phyloP scores from a whole-genome alignment of 2,888 invertebrate genomes.

The Drosophila eohydei region DNA sequence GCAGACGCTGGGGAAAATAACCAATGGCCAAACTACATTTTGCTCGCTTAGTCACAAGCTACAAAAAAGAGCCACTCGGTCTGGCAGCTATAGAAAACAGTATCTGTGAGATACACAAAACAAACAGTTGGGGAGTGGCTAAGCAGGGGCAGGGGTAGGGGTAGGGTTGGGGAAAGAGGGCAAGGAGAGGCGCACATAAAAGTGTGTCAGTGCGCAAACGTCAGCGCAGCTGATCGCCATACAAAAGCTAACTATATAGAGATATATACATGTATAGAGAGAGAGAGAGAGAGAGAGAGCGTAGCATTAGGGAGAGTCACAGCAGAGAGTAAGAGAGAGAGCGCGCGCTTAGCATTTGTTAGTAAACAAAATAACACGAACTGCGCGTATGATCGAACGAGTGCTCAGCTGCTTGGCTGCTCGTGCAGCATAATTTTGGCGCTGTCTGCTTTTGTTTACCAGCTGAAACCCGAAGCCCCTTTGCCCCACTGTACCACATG shows the following conservation, averaged over 20 bases:
- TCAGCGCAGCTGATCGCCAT: slow-evolving; percentile 75
- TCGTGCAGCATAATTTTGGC: slow-evolving; percentile 69
- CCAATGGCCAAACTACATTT: slow-evolving; percentile 45
- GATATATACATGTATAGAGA: neutral
- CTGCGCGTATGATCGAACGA: slow-evolving; percentile 62
- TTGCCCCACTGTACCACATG: neutral
- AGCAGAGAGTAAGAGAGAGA: slow-evolving; percentile 11
- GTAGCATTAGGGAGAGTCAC: neutral
- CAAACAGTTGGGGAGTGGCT: neutral
- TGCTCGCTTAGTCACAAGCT: slow-evolving; percentile 63
- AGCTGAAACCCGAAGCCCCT: slow-evolving; percentile 24
- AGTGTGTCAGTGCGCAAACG: slow-evolving; percentile 80
- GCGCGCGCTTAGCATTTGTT: slow-evolving; percentile 60
- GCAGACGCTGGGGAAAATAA: slow-evolving; percentile 39
- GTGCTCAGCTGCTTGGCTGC: slow-evolving; percentile 68
- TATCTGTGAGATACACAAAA: slow-evolving; percentile 56
- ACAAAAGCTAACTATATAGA: slow-evolving; percentile 16
- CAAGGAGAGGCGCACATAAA: slow-evolving; percentile 27
- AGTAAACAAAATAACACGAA: slow-evolving; percentile 78
- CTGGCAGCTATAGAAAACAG: slow-evolving; percentile 50
- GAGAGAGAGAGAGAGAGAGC: neutral
- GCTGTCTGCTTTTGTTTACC: slow-evolving; percentile 61
- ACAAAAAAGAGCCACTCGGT: slow-evolving; percentile 71
- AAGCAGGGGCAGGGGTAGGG: neutral
- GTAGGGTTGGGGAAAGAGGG: neutral